These are phyloP conservation scores for Drosophila sordidula DNA, from an alignment of 2,888 invertebrate species.

Conservation along the genomic window DNA sequence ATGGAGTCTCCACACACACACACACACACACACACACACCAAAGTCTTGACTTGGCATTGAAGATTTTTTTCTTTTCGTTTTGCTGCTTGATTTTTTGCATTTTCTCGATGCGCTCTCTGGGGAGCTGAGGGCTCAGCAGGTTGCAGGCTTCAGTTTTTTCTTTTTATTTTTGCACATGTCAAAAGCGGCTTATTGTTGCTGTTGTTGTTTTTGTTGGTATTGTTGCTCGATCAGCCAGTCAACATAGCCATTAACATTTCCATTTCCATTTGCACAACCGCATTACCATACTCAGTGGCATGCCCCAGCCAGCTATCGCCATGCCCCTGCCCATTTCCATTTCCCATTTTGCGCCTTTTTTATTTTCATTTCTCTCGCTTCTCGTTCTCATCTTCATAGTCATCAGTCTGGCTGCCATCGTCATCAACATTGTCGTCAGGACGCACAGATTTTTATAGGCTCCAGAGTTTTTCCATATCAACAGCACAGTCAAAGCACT, in stretches of 20 bases:
- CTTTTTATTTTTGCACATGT: constrained; percentile 9
- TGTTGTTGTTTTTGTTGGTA: constrained; percentile 7
- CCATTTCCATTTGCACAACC: constrained; percentile 29
- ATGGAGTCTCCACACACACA: background rate
- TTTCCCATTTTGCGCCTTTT: constrained; percentile 37
- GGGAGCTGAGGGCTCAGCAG: constrained; percentile 33
- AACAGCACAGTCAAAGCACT: too few relatives aligned
- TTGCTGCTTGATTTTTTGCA: constrained; percentile 13
- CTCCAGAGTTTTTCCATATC: constrained; percentile 23
- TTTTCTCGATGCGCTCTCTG: constrained; percentile 7
- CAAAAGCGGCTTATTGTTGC: constrained; percentile 39
- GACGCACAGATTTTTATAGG: constrained; percentile 74
- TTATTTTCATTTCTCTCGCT: constrained; percentile 11
- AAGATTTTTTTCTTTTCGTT: constrained; percentile 13
- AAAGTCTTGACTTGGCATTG: constrained; percentile 39
- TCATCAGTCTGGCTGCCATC: constrained; percentile 60
- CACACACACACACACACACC: background rate
- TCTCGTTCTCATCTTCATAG: constrained; percentile 29
- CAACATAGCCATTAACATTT: constrained; percentile 54
- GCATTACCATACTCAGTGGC: constrained; percentile 19
- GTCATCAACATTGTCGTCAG: constrained; percentile 78
- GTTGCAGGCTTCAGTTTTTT: constrained; percentile 21
- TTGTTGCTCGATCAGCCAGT: constrained; percentile 47
- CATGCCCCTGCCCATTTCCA: constrained; percentile 26
- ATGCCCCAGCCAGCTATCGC: constrained; percentile 10